Evolutionary conservation across 1,140 invertebrate species (phyloP).

Genomic region (Ostrea edulis): DNA sequence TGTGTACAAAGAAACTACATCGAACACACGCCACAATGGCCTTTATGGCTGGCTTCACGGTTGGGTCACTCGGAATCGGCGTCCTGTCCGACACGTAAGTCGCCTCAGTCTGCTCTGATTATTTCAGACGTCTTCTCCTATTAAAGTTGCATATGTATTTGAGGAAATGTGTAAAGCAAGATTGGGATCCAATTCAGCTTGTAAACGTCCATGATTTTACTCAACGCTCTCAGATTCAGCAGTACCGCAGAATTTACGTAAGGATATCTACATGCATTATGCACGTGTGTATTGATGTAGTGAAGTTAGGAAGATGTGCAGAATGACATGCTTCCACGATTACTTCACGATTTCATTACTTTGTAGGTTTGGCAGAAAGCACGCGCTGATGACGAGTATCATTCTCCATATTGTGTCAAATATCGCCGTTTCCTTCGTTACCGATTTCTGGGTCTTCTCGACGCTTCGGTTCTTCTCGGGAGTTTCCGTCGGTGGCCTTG

Average conservation of each 20-base stretch:
- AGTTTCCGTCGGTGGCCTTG: constrained; percentile 47
- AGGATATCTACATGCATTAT: too few relatives aligned
- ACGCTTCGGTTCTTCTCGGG: constrained; percentile 51
- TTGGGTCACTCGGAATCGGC: constrained; percentile 88
- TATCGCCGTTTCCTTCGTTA: constrained; percentile 39
- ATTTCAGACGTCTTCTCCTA: too few relatives aligned
- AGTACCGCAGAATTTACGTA: too few relatives aligned
- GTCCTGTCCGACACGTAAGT: constrained; percentile 70
- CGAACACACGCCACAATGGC: constrained; percentile 86
- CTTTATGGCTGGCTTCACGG: constrained; percentile 89
- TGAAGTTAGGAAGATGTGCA: too few relatives aligned
- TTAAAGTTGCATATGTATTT: too few relatives aligned
- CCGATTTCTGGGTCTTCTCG: constrained; percentile 41
- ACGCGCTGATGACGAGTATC: constrained; percentile 1
- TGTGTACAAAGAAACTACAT: constrained; percentile 85
- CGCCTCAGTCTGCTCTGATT: too few relatives aligned
- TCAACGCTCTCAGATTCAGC: too few relatives aligned
- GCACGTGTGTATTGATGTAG: too few relatives aligned
- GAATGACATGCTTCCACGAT: background rate
- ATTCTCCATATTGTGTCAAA: constrained; percentile 44
- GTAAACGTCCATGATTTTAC: too few relatives aligned
- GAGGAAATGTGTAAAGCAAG: too few relatives aligned
- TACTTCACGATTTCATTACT: background rate
- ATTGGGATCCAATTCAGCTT: too few relatives aligned
- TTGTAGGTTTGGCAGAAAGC: constrained; percentile 49